Conservation (phyloP, 2,113 vertebrate genomes). For the rat (Rattus norvegicus) region DNA sequence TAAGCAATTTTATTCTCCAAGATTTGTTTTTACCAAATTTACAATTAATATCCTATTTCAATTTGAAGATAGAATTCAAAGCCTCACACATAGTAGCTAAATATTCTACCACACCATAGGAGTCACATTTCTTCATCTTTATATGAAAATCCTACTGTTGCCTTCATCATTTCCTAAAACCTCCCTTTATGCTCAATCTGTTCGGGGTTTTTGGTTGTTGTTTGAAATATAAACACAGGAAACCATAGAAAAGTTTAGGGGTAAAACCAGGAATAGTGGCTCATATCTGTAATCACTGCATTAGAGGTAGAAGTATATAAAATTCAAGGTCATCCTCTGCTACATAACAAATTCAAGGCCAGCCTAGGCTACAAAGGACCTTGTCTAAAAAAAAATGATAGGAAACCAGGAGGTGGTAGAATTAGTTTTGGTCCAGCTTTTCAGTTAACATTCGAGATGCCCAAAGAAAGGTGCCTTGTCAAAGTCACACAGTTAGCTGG, state of each 20-base stretch:
- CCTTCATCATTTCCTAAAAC: slow-evolving; percentile 45
- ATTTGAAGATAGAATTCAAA: not conserved
- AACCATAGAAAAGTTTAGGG: not conserved
- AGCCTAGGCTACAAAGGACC: not conserved
- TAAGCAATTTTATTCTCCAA: slow-evolving; percentile 43
- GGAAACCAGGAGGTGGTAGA: not conserved
- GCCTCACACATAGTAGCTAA: not conserved
- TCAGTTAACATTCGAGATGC: not conserved
- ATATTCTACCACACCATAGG: not conserved
- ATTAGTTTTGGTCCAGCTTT: not conserved
- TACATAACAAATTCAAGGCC: not conserved
- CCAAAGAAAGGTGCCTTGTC: not conserved
- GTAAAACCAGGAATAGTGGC: not conserved
- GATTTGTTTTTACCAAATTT: not conserved
- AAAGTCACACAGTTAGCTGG: too few species aligned
- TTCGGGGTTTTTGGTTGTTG: not conserved
- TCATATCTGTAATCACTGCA: not conserved
- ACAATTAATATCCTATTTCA: slow-evolving; percentile 29
- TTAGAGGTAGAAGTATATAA: not conserved
- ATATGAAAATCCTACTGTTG: not conserved
- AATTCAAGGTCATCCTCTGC: not conserved
- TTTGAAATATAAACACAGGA: not conserved
- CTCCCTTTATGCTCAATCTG: slow-evolving; percentile 14
- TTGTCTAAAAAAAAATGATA: not conserved
- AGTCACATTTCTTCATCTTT: slow-evolving; percentile 53